These are phyloP conservation scores for Pandemis cinnamomeana DNA, from an alignment of 2,888 invertebrate genomes.

Conservation along the genomic window DNA sequence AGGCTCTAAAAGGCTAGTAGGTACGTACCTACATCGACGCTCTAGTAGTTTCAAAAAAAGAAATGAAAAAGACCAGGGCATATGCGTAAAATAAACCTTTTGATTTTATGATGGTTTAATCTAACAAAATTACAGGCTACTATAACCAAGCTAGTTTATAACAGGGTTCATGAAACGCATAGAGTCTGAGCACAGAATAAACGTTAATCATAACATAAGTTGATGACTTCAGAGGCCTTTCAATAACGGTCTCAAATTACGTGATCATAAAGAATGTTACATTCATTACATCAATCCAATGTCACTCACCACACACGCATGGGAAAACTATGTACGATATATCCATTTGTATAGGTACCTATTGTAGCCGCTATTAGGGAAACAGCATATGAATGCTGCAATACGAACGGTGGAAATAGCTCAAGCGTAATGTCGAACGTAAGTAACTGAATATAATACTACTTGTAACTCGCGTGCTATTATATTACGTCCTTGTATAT, in stretches of 20 bases:
- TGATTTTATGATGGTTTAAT: too few relatives aligned
- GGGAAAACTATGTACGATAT: constrained; percentile 14
- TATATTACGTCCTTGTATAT: constrained; percentile 32
- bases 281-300: constrained; percentile 16
- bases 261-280: not conserved
- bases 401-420: constrained; percentile 36
- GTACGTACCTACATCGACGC: too few relatives aligned
- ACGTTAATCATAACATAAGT: not conserved
- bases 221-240: not conserved
- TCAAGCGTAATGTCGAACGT: constrained; percentile 31
- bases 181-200: not conserved
- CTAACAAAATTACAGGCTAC: not conserved
- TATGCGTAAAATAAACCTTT: too few relatives aligned
- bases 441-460: constrained; percentile 34
- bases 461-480: constrained; percentile 14
- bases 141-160: not conserved
- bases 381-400: constrained; percentile 4
- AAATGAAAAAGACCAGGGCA: too few relatives aligned
- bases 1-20: too few relatives aligned
- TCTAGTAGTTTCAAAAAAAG: too few relatives aligned
- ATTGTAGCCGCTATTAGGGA: constrained; percentile 14
- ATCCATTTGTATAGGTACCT: not conserved
- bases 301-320: constrained; percentile 1
- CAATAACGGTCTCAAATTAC: constrained; percentile 1
- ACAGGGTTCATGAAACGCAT: not conserved